Conservation (phyloP, 2,797 vertebrate species). For the Silurus aristotelis region DNA sequence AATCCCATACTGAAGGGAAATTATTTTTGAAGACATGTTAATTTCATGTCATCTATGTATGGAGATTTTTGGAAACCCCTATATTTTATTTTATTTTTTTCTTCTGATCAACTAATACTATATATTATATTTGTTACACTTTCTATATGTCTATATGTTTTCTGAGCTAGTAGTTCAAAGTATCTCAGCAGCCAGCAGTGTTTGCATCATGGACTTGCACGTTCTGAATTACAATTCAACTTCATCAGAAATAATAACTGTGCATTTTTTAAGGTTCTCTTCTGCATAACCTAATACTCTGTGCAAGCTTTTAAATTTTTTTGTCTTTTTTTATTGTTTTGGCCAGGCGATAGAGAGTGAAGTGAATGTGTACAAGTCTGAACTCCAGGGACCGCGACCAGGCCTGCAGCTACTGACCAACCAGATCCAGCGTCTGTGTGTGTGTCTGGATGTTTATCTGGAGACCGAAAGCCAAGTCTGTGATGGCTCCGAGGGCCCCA, state of each 20-base stretch:
- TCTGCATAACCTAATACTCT: neutral
- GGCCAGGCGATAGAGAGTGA: constrained; percentile 93
- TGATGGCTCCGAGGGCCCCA: constrained; percentile 90
- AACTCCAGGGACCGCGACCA: constrained; percentile 87
- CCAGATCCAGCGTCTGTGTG: constrained; percentile 90
- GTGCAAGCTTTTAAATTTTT: neutral
- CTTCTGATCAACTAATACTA: neutral
- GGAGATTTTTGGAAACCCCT: no score
- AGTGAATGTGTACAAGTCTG: constrained; percentile 88
- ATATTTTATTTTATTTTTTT: no score
- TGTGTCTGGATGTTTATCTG: constrained; percentile 93
- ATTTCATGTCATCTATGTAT: no score
- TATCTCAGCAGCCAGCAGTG: neutral
- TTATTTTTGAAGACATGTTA: no score
- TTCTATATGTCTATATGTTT: neutral
- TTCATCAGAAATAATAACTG: neutral
- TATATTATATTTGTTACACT: no score
- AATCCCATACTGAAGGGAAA: no score
- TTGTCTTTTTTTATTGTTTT: neutral
- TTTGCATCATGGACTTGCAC: neutral
- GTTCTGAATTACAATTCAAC: neutral
- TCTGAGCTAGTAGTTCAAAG: neutral
- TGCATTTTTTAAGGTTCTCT: neutral
- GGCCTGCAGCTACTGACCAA: constrained; percentile 95
- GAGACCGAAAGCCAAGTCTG: constrained; percentile 90